Evolutionary conservation across 2,797 vertebrate species (phyloP).

Genomic region (Crenuchus spilurus): DNA sequence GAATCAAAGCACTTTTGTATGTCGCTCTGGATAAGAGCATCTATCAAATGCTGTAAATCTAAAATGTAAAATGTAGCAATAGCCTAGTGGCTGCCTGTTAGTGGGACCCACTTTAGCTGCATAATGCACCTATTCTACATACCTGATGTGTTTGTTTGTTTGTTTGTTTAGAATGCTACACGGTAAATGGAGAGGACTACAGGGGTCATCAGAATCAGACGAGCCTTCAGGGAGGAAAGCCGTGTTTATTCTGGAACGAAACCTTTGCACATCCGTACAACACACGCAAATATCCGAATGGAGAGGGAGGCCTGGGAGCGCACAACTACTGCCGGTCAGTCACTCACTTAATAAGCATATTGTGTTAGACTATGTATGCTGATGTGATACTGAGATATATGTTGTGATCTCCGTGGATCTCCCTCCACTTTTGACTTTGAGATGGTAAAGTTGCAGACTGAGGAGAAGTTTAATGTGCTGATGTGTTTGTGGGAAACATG

Average conservation of each 20-base stretch:
- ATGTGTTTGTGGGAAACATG: background rate
- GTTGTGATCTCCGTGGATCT: too few relatives aligned
- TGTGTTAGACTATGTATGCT: too few relatives aligned
- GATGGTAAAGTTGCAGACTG: too few relatives aligned
- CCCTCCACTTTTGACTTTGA: too few relatives aligned
- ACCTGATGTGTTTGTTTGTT: slow-evolving; percentile 32
- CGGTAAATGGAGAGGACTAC: slow-evolving; percentile 94
- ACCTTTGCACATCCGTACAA: slow-evolving; percentile 97
- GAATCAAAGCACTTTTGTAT: too few relatives aligned
- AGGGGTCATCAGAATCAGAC: slow-evolving; percentile 93
- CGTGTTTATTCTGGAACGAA: slow-evolving; percentile 96
- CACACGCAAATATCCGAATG: slow-evolving; percentile 92
- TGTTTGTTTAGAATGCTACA: slow-evolving; percentile 88
- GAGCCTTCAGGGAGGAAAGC: slow-evolving; percentile 85
- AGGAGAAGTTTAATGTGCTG: too few relatives aligned
- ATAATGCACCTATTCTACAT: background rate
- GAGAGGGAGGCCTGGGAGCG: slow-evolving; percentile 91
- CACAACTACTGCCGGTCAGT: slow-evolving; percentile 96
- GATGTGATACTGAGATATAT: too few relatives aligned
- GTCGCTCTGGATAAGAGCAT: too few relatives aligned
- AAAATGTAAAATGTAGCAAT: too few relatives aligned
- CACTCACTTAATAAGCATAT: background rate
- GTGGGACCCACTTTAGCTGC: too few relatives aligned
- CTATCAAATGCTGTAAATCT: too few relatives aligned
- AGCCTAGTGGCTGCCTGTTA: too few relatives aligned